These are phyloP conservation scores for Poecile atricapillus DNA, from an alignment of 2,113 vertebrate genomes.

Conservation along the genomic window DNA sequence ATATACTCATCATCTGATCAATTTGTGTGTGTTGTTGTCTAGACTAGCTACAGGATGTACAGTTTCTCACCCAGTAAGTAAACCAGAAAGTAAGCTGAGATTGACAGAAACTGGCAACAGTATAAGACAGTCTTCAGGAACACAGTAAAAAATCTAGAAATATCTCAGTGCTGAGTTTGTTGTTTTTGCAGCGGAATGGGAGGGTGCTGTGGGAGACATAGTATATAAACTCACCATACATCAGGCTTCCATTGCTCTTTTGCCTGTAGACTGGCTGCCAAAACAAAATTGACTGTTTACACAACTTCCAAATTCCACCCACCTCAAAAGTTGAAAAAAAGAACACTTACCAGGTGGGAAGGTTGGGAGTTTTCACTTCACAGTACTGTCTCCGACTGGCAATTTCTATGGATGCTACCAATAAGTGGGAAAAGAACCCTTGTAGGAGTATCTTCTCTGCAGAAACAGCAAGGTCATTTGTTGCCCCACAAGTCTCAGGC, in stretches of 20 bases:
- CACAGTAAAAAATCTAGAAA: not conserved
- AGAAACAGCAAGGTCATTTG: not conserved
- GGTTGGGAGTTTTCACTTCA: not conserved
- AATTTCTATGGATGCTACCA: not conserved
- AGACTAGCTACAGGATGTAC: not conserved
- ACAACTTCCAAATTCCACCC: not conserved
- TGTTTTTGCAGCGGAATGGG: not conserved
- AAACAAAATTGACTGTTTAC: not conserved
- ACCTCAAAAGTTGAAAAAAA: not conserved
- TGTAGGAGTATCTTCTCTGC: not conserved
- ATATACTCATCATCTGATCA: not conserved
- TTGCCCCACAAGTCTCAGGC: not conserved
- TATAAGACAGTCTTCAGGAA: not conserved
- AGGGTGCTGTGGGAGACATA: not conserved
- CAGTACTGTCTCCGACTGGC: not conserved
- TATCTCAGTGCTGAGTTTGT: not conserved
- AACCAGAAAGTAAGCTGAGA: not conserved
- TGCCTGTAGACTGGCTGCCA: not conserved
- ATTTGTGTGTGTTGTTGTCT: accelerated
- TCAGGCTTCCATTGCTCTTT: not conserved
- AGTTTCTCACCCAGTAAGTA: not conserved
- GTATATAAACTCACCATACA: not conserved
- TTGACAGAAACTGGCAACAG: not conserved
- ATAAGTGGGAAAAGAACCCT: not conserved
- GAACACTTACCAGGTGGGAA: not conserved